Conservation (phyloP, 2,797 vertebrate genomes). For the Cirrhinus molitorella region DNA sequence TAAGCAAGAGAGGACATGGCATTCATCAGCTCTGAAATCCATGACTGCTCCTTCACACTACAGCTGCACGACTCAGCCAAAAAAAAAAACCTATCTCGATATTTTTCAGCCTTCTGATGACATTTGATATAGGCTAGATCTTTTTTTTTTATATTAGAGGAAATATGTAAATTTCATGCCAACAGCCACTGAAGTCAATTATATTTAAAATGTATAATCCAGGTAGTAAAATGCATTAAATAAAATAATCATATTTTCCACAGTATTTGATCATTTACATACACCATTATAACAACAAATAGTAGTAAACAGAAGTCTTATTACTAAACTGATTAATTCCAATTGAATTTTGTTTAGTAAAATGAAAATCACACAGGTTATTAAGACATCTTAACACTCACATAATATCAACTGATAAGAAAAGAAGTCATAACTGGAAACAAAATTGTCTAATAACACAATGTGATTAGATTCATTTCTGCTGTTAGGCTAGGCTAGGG, state of each 20-base stretch:
- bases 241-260: not conserved
- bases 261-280: not conserved
- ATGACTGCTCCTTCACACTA: conserved; percentile 26
- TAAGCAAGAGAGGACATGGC: conserved; percentile 61
- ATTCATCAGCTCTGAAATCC: conserved; percentile 31
- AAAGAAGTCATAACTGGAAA: not conserved
- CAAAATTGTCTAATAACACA: not conserved
- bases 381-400: not conserved
- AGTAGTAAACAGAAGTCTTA: not conserved
- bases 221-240: not conserved
- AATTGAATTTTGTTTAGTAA: not conserved
- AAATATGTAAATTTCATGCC: not conserved
- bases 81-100: not conserved
- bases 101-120: not conserved
- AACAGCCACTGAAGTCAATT: not conserved
- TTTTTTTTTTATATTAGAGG: not conserved
- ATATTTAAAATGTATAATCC: not conserved
- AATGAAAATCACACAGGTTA: not conserved
- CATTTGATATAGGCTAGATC: not conserved
- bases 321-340: not conserved
- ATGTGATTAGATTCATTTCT: not conserved
- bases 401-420: not conserved
- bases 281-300: not conserved
- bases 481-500: not conserved
- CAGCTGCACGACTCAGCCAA: not conserved